Percentiles rank a stretch among this genome's conserved stretches.
phyloP scores from a whole-genome alignment of 2,888 invertebrate species.

The Cerastis rubricosa region DNA sequence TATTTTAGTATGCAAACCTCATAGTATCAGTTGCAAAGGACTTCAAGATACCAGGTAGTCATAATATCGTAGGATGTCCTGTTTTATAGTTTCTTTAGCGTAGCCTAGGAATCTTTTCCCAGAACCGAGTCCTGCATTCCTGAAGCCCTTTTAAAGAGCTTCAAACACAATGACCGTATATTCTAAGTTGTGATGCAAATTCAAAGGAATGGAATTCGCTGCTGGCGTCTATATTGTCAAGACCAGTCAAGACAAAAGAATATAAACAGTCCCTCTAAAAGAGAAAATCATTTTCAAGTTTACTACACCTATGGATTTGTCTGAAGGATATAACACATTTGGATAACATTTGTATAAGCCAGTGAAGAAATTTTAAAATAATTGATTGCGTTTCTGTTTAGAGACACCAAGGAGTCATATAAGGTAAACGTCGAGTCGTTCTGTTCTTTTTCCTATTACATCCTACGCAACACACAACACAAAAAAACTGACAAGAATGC shows the following conservation, averaged over 20 bases:
- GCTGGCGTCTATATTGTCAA: slow-evolving; percentile 40
- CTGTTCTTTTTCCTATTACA: background rate
- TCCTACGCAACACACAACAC: background rate
- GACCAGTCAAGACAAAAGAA: slow-evolving; percentile 45
- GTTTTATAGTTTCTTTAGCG: slow-evolving; percentile 17
- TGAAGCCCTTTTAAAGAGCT: slow-evolving; percentile 24
- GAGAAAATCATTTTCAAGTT: slow-evolving; percentile 7
- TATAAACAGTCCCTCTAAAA: slow-evolving; percentile 23
- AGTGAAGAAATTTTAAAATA: background rate
- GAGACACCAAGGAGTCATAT: background rate
- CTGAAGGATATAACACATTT: background rate
- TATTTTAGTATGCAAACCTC: slow-evolving; percentile 30
- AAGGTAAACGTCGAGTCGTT: background rate
- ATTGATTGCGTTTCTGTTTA: background rate
- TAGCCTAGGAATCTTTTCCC: slow-evolving; percentile 30
- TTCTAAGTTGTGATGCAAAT: slow-evolving; percentile 50
- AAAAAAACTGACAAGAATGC: background rate
- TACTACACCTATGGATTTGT: background rate
- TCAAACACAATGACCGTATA: slow-evolving; percentile 41
- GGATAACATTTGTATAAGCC: background rate
- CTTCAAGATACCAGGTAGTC: slow-evolving; percentile 9
- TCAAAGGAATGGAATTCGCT: slow-evolving; percentile 32
- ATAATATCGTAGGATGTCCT: slow-evolving; percentile 12
- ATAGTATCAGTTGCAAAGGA: slow-evolving; percentile 18
- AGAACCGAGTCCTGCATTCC: slow-evolving; percentile 31